Evolutionary conservation across 2,113 vertebrate species (phyloP).

Genomic region (Capreolus pygargus): DNA sequence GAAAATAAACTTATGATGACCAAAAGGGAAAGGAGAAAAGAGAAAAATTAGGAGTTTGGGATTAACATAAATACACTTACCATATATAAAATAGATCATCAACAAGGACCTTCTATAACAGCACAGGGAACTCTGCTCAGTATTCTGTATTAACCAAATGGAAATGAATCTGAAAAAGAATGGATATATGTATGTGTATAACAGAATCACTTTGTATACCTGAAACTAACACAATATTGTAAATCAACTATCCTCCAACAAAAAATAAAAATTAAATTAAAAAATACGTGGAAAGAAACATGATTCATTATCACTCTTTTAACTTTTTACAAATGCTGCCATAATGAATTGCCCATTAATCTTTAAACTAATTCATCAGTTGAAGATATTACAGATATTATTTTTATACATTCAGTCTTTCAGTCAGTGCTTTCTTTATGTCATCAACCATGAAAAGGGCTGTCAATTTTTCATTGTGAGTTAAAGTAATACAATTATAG

Average conservation of each 20-base stretch:
- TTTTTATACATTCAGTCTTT: not conserved
- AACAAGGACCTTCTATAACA: not conserved
- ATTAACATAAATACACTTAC: not conserved
- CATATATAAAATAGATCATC: not conserved
- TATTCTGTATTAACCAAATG: not conserved
- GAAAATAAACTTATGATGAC: not conserved
- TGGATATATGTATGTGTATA: not conserved
- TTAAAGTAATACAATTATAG: not conserved
- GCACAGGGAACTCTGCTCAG: not conserved
- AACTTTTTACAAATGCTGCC: not conserved
- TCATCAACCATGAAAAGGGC: not conserved
- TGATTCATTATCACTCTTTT: not conserved
- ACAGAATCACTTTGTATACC: not conserved
- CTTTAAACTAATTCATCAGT: not conserved
- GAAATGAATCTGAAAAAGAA: not conserved
- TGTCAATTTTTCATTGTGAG: not conserved
- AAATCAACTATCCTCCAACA: not conserved
- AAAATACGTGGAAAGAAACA: not conserved
- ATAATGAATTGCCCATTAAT: not conserved
- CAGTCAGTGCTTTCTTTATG: not conserved
- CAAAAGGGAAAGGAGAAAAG: not conserved
- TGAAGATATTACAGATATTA: not conserved
- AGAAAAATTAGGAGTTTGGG: not conserved
- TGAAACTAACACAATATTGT: not conserved
- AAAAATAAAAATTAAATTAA: not conserved